A percentile compares a stretch with the other conserved stretches of the same genome.
Conservation (phyloP, 2,113 vertebrate genomes). For the Dasyornis broadbenti region DNA sequence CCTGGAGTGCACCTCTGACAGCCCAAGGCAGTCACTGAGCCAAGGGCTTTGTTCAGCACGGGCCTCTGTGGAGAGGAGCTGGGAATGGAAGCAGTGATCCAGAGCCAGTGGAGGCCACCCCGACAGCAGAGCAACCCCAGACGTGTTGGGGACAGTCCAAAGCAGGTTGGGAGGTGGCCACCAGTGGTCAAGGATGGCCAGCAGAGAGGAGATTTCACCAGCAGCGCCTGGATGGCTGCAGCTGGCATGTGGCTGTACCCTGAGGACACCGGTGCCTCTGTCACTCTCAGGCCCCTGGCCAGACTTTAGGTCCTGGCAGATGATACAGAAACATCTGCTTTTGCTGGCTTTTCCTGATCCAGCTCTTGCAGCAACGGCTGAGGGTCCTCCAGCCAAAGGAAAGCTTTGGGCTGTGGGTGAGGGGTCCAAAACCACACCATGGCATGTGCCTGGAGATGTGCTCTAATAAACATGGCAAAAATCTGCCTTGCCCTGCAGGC, state of each 20-base stretch:
- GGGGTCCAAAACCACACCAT: background rate
- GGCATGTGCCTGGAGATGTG: background rate
- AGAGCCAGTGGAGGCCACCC: background rate
- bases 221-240: background rate
- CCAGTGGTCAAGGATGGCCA: background rate
- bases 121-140: background rate
- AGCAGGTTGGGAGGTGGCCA: background rate
- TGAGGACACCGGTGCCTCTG: background rate
- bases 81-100: background rate
- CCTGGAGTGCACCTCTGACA: background rate
- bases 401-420: background rate
- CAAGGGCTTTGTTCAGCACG: background rate
- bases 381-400: background rate
- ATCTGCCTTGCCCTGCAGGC: background rate
- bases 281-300: background rate
- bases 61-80: background rate
- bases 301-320: background rate
- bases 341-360: background rate
- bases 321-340: background rate
- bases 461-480: background rate
- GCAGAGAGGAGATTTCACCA: background rate
- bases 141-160: accelerated
- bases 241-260: background rate
- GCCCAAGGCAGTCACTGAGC: background rate
- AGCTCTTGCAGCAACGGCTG: background rate